phyloP scores from a whole-genome alignment of 2,888 invertebrate species.

The Heliconius sara region DNA sequence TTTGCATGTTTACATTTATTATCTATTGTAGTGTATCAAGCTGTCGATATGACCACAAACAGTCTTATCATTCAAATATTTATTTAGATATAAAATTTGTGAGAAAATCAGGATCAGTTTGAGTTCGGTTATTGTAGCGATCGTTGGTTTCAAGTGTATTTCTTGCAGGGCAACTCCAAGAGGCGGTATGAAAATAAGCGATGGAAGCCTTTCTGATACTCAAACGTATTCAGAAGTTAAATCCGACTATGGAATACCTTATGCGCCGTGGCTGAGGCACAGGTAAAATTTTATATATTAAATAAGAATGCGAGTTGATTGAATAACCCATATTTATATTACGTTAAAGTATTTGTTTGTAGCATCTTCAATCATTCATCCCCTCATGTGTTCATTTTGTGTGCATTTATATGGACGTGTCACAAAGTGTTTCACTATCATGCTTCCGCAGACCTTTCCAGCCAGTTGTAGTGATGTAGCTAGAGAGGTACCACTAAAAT shows the following conservation, averaged over 20 bases:
- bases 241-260: conserved; percentile 92
- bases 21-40: conserved; percentile 24
- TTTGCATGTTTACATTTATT: conserved; percentile 14
- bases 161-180: conserved; percentile 75
- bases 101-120: conserved; percentile 47
- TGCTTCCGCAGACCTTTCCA: conserved; percentile 68
- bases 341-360: conserved; percentile 47
- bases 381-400: conserved; percentile 55
- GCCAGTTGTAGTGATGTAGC: conserved; percentile 62
- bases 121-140: conserved; percentile 1
- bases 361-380: conserved; percentile 51
- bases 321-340: conserved; percentile 45
- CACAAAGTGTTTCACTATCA: conserved; percentile 57
- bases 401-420: conserved; percentile 49
- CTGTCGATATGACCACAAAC: conserved; percentile 46
- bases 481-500: background rate
- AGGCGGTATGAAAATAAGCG: conserved; percentile 85
- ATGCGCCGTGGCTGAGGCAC: conserved; percentile 94
- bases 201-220: conserved; percentile 94
- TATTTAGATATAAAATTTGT: conserved; percentile 35
- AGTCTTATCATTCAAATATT: conserved; percentile 46
- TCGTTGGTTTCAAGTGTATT: conserved; percentile 30
- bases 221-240: conserved; percentile 89
- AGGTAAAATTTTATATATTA: conserved; percentile 78
- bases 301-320: conserved; percentile 51